These are phyloP conservation scores for Acanthisitta chloris DNA, from an alignment of 2,113 vertebrate species.

Conservation along the genomic window DNA sequence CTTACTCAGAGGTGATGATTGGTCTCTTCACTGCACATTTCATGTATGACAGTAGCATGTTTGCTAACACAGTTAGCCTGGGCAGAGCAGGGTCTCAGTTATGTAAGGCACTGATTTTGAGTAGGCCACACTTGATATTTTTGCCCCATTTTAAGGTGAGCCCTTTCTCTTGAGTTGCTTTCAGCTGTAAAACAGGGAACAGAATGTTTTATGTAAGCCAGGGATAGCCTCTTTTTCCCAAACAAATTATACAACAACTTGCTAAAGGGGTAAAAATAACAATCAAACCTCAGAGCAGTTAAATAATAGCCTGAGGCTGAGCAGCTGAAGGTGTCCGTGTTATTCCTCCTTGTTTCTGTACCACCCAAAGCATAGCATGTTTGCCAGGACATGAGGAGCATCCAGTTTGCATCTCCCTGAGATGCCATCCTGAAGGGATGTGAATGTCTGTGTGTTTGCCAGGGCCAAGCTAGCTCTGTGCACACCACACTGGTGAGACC, in stretches of 20 bases:
- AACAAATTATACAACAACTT: slow-evolving; percentile 44
- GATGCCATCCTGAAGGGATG: neutral
- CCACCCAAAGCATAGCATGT: neutral
- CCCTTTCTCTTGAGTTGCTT: neutral
- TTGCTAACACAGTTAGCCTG: neutral
- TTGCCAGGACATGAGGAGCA: neutral
- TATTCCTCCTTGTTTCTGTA: neutral
- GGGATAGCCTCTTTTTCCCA: neutral
- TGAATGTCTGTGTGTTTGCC: neutral
- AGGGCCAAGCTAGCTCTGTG: neutral
- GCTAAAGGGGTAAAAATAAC: neutral
- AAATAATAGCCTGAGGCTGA: neutral
- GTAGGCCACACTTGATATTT: slow-evolving; percentile 22
- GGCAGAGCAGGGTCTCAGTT: neutral
- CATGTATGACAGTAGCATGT: neutral
- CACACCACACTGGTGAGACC: neutral
- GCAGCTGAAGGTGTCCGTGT: neutral
- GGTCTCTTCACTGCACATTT: neutral
- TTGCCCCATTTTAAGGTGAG: slow-evolving; percentile 5
- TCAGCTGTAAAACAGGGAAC: slow-evolving; percentile 14
- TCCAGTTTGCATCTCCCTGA: neutral
- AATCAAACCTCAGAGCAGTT: neutral
- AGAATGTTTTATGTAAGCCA: slow-evolving; percentile 44
- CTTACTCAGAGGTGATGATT: neutral
- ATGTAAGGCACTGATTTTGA: slow-evolving; percentile 1